Percentiles rank a stretch among this genome's conserved stretches.
Evolutionary conservation across 2,113 vertebrate genomes (phyloP).

Genomic region (Xiphias gladius): DNA sequence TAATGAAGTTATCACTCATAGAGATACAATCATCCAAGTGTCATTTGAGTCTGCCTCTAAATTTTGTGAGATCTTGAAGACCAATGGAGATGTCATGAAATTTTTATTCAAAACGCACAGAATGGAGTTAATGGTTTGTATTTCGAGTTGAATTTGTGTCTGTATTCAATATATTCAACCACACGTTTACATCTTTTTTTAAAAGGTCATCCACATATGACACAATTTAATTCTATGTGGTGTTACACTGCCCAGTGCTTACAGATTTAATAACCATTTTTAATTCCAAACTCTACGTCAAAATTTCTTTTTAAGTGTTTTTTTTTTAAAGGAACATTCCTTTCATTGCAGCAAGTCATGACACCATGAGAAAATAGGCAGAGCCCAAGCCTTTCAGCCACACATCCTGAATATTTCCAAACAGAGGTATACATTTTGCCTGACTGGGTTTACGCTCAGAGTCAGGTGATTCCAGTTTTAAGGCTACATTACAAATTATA

Average conservation of each 20-base stretch:
- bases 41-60: neutral
- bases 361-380: conserved; percentile 35
- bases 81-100: neutral
- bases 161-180: no score
- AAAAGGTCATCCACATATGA: neutral
- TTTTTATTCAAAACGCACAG: neutral
- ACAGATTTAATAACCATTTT: neutral
- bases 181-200: neutral
- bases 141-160: neutral
- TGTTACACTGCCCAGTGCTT: neutral
- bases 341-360: conserved; percentile 22
- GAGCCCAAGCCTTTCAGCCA: conserved; percentile 11
- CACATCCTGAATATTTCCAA: conserved; percentile 44
- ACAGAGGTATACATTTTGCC: conserved; percentile 1
- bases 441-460: neutral
- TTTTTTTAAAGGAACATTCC: conserved; percentile 13
- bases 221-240: neutral
- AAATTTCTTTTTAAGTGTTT: no score
- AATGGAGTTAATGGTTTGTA: neutral
- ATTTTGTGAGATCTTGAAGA: neutral
- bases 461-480: conserved; percentile 28
- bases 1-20: neutral
- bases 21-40: neutral
- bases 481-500: conserved; percentile 1
- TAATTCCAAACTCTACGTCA: no score